phyloP scores from a whole-genome alignment of 2,797 vertebrate species.

The Pelochelys cantorii region DNA sequence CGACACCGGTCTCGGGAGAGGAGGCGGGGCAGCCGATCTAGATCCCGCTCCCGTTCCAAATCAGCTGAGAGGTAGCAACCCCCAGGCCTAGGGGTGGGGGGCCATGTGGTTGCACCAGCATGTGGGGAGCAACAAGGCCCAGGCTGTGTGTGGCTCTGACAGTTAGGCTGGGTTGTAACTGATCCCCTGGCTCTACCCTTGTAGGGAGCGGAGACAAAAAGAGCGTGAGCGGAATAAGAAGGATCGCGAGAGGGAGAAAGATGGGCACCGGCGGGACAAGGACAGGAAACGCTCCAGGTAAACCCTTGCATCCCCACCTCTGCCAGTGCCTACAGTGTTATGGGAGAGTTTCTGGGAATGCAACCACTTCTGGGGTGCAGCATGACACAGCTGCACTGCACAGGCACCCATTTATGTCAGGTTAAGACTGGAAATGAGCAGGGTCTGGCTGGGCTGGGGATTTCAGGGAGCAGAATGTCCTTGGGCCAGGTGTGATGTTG shows the following conservation, averaged over 20 bases:
- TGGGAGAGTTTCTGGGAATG: not conserved
- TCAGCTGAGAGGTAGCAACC: slow-evolving; percentile 88
- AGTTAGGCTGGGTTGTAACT: not conserved
- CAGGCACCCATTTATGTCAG: not conserved
- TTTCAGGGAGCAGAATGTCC: not conserved
- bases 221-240: slow-evolving; percentile 89
- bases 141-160: rapidly evolving
- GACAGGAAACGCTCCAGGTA: slow-evolving; percentile 92
- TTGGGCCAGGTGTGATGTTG: not conserved
- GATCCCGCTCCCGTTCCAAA: slow-evolving; percentile 88
- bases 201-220: slow-evolving; percentile 91
- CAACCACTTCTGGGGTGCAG: not conserved
- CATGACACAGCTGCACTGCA: not conserved
- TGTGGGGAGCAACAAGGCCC: rapidly evolving
- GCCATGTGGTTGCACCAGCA: too few relatives aligned
- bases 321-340: not conserved
- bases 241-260: slow-evolving; percentile 88
- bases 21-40: slow-evolving; percentile 87
- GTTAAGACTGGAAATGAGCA: not conserved
- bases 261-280: slow-evolving; percentile 85
- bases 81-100: too few relatives aligned
- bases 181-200: not conserved
- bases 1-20: slow-evolving; percentile 92
- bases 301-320: rapidly evolving
- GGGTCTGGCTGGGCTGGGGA: too few relatives aligned